Conservation (phyloP, 1,140 invertebrate species). For the Tetramorium alpestre region DNA sequence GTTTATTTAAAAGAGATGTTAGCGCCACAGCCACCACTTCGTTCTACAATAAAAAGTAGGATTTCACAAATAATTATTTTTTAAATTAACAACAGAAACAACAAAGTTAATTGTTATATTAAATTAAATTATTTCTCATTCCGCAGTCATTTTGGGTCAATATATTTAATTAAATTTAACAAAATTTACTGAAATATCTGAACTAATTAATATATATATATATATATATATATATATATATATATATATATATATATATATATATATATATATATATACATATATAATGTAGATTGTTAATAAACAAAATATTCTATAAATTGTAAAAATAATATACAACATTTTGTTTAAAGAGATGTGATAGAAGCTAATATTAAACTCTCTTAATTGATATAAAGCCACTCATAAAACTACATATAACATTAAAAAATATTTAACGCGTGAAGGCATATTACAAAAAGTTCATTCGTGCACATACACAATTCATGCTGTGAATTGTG, state of each 20-base stretch:
- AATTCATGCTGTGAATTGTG: neutral
- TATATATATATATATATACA: neutral
- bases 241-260: neutral
- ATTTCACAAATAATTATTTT: conserved; percentile 26
- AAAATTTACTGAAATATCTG: neutral
- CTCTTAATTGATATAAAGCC: neutral
- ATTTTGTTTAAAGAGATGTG: neutral
- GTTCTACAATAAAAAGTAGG: conserved; percentile 83
- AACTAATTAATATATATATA: neutral
- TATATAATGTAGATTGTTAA: neutral
- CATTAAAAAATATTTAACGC: neutral
- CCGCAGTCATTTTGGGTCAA: neutral
- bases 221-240: neutral
- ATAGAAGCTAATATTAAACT: neutral
- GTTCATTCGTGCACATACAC: conserved; percentile 7
- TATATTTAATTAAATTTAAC: neutral
- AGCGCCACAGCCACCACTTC: conserved; percentile 84
- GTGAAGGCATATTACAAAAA: neutral
- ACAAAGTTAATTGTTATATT: neutral
- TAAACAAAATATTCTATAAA: neutral
- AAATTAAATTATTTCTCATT: conserved; percentile 8
- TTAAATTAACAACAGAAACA: neutral
- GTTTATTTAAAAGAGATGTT: conserved; percentile 80
- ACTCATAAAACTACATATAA: neutral
- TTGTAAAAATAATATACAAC: neutral